Evolutionary conservation across 2,888 invertebrate species (phyloP), one percentile per base, ranked within the genome.

Genomic region (Myathropa florea): DNA sequence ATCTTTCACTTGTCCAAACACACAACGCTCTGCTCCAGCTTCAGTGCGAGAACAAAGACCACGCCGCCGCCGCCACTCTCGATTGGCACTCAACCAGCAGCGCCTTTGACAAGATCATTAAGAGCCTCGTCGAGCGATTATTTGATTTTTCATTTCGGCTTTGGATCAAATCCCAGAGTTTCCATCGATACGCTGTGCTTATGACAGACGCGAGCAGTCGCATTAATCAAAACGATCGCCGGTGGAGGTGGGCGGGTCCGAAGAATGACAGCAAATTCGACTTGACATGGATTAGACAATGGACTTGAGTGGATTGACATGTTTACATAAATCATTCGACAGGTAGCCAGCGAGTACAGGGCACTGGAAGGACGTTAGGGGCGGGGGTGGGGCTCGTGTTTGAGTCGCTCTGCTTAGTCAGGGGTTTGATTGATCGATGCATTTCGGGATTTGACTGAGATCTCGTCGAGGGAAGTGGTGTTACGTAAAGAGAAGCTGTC

Each of bases 21-120:
- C 21, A 10, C n/a, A 18, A 30, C 26, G 30, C 55, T n/a, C 24
- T 4, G 4, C 53, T n/a, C 14, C 33, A 33, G 24, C 46, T 39
- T 46, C 23, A n/a, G n/a, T n/a, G 12, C 3, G 9, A 65, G 24
- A 14, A 65, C 46, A 65, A 65, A 67, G 28, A 12, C 28, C 18
- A 18, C 14, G 30, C 67, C 67, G 55, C 55, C 14, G 30, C 67
- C 67, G 55, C 55, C 67, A 26, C 55, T 30, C 28, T 18, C 64
- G 64, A 64, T 64, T 64, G 46, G 24, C 65, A 65, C 65, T 65
- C 65, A 57, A 12, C 23, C 28, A 60, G 26, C 24, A 67, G 26
- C 64, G 24, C 30, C 53, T 67, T 55, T 67, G 70, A 59, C 70
- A 26, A 71, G 70, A 71, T 60, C 70, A 71, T 71, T 71, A 71